Percentiles rank a stretch among this genome's conserved stretches.
Evolutionary conservation across 2,797 vertebrate genomes (phyloP).

Genomic region (Mus minutoides): DNA sequence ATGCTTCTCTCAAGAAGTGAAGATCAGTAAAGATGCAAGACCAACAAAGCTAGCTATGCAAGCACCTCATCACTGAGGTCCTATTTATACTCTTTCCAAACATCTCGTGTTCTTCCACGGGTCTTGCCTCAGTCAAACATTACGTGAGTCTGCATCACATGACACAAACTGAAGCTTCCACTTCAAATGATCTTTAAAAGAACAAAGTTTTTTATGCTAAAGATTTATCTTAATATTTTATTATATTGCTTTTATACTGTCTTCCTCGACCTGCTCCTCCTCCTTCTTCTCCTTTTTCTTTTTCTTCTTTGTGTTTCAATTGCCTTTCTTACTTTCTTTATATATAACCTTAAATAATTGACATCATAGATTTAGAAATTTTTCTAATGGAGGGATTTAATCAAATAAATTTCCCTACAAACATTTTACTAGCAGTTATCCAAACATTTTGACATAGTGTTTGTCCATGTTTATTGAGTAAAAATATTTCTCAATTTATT

Average conservation of each 20-base stretch:
- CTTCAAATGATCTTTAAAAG: neutral
- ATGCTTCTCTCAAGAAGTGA: too few species aligned
- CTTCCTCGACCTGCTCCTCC: neutral
- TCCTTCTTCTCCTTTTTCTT: neutral
- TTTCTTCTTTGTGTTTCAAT: neutral
- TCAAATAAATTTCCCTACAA: neutral
- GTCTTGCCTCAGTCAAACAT: too few species aligned
- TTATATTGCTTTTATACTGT: neutral
- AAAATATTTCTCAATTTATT: neutral
- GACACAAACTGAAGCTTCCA: too few species aligned
- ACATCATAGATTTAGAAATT: neutral
- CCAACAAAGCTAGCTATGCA: too few species aligned
- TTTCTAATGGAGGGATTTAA: neutral
- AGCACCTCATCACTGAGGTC: too few species aligned
- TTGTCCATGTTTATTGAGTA: neutral
- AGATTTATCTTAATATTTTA: neutral
- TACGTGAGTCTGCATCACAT: too few species aligned
- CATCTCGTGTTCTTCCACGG: too few species aligned
- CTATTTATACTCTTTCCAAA: too few species aligned
- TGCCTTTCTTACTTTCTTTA: neutral
- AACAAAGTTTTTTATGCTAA: neutral
- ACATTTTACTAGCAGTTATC: neutral
- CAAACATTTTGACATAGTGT: neutral
- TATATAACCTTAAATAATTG: neutral
- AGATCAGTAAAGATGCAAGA: too few species aligned